A percentile compares a stretch with the other conserved stretches of the same genome.
Conservation (phyloP, 2,888 invertebrate species). For the Acleris literana region DNA sequence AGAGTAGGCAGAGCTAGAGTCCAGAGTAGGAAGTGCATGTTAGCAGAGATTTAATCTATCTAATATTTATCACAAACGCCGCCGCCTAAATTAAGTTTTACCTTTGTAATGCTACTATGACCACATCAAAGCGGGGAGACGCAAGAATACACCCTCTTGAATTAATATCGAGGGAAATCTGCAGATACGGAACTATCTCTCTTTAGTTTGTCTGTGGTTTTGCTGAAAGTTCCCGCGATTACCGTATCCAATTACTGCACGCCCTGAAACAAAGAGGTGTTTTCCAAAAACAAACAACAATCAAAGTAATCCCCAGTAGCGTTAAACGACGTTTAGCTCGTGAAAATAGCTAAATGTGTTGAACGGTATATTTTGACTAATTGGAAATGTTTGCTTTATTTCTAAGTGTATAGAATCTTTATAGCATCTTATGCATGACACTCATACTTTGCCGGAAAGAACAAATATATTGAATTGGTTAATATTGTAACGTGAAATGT, state of each 20-base stretch:
- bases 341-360: background rate
- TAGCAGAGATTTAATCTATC: too few relatives aligned
- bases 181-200: background rate
- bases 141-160: background rate
- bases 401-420: too few relatives aligned
- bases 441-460: too few relatives aligned
- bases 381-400: too few relatives aligned
- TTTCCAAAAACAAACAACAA: slow-evolving; percentile 4
- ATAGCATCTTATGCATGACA: too few relatives aligned
- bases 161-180: background rate
- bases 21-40: too few relatives aligned
- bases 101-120: background rate
- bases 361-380: too few relatives aligned
- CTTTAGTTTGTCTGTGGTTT: background rate
- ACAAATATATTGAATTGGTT: too few relatives aligned
- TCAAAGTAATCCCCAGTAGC: background rate
- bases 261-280: slow-evolving; percentile 9
- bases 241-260: slow-evolving; percentile 22
- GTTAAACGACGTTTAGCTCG: background rate
- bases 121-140: background rate
- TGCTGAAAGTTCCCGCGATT: slow-evolving; percentile 15
- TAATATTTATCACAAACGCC: too few relatives aligned
- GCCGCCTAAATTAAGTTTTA: too few relatives aligned
- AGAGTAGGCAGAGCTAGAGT: too few relatives aligned
- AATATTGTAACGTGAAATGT: too few relatives aligned